Percentiles rank a stretch among this genome's conserved stretches.
Conservation (phyloP, 2,113 vertebrate genomes). For the Hippopotamus amphibius region DNA sequence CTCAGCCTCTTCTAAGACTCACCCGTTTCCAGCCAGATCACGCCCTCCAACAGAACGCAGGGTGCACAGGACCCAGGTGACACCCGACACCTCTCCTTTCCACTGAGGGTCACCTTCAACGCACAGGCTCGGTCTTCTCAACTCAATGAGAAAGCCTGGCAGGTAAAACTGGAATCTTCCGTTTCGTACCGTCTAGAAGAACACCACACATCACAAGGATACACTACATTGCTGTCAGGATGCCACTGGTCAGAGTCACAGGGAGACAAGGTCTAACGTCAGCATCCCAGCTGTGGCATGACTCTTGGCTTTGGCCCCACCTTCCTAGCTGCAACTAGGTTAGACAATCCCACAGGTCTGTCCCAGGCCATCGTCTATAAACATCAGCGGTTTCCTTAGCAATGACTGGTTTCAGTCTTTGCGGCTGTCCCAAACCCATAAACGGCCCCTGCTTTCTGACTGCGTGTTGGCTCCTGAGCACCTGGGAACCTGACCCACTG, state of each 20-base stretch:
- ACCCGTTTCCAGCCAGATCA: neutral
- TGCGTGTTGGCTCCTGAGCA: neutral
- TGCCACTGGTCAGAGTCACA: neutral
- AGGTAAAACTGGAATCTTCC: neutral
- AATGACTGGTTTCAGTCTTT: neutral
- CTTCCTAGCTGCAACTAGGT: neutral
- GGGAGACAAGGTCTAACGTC: neutral
- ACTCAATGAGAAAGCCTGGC: neutral
- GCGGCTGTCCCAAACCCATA: neutral
- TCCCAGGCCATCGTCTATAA: neutral
- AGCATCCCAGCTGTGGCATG: neutral
- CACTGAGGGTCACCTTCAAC: neutral
- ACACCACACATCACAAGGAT: neutral
- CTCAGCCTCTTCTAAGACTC: neutral
- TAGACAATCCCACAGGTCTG: neutral
- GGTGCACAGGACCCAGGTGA: fast-evolving
- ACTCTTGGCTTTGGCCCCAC: neutral
- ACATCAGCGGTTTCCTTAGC: neutral
- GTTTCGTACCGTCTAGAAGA: neutral
- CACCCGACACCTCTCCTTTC: neutral
- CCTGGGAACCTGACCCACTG: neutral
- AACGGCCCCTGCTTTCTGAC: neutral
- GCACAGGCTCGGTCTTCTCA: neutral
- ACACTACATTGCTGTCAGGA: neutral
- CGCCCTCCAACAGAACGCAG: neutral